phyloP scores from a whole-genome alignment of 2,797 vertebrate species.

The Eulemur albifrons region DNA sequence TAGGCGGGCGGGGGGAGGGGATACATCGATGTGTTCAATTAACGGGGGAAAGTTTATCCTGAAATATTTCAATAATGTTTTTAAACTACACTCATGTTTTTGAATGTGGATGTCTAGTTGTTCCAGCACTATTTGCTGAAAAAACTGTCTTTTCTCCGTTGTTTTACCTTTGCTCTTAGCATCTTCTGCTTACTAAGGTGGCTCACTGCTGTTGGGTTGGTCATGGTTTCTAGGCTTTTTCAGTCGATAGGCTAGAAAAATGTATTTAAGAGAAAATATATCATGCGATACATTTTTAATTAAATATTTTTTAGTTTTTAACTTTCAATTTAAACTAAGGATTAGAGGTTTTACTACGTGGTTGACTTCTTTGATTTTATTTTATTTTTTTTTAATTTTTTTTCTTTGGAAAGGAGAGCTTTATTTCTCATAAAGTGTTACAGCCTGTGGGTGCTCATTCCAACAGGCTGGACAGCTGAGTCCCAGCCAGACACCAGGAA shows the following conservation, averaged over 20 bases:
- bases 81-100: too few relatives aligned
- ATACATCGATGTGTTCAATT: not conserved
- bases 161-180: not conserved
- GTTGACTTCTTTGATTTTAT: constrained; percentile 7
- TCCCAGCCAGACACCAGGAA: not conserved
- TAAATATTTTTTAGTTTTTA: not conserved
- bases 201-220: not conserved
- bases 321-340: constrained; percentile 4
- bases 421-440: not conserved
- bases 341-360: not conserved
- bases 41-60: not conserved
- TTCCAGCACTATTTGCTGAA: not conserved
- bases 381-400: too few relatives aligned
- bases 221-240: not conserved
- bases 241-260: not conserved
- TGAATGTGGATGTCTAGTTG: not conserved
- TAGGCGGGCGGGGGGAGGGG: too few relatives aligned
- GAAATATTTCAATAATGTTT: not conserved
- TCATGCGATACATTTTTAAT: not conserved
- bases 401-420: not conserved
- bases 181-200: not conserved
- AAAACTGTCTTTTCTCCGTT: not conserved
- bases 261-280: not conserved
- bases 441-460: not conserved
- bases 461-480: not conserved